Percentiles rank a stretch among this genome's conserved stretches.
phyloP scores from a whole-genome alignment of 2,113 vertebrate genomes.

The Onychorhynchus coronatus region DNA sequence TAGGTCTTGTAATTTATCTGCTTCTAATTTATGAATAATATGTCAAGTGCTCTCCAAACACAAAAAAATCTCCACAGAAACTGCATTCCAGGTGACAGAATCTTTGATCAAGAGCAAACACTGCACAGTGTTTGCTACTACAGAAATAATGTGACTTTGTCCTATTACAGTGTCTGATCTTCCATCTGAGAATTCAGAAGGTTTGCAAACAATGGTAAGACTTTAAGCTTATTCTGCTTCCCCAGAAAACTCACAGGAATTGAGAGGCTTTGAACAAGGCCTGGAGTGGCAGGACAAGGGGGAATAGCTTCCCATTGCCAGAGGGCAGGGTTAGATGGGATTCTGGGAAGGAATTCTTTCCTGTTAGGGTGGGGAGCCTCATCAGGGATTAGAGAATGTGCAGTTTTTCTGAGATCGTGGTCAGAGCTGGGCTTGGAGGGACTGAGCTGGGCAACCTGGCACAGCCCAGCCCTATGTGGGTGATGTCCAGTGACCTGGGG shows the following conservation, averaged over 20 bases:
- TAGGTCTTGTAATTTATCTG: neutral
- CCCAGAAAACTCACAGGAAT: neutral
- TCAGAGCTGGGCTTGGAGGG: neutral
- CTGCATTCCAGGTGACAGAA: neutral
- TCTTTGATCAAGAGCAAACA: neutral
- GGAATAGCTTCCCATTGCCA: neutral
- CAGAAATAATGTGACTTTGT: neutral
- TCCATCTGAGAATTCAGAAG: neutral
- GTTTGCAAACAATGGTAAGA: neutral
- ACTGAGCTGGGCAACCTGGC: neutral
- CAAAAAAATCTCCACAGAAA: neutral
- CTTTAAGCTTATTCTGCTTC: neutral
- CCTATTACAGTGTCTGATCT: neutral
- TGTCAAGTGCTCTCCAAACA: neutral
- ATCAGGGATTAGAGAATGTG: too few species aligned
- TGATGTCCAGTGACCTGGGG: neutral
- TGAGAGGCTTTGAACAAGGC: neutral
- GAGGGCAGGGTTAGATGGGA: neutral
- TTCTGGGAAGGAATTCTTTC: neutral
- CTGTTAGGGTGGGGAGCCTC: neutral
- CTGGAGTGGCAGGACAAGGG: neutral
- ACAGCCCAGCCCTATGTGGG: neutral
- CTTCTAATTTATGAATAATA: neutral
- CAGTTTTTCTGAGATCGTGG: too few species aligned
- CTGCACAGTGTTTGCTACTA: neutral